These are phyloP conservation scores for Tridacna crocea DNA, from an alignment of 2,888 invertebrate genomes.

Conservation along the genomic window DNA sequence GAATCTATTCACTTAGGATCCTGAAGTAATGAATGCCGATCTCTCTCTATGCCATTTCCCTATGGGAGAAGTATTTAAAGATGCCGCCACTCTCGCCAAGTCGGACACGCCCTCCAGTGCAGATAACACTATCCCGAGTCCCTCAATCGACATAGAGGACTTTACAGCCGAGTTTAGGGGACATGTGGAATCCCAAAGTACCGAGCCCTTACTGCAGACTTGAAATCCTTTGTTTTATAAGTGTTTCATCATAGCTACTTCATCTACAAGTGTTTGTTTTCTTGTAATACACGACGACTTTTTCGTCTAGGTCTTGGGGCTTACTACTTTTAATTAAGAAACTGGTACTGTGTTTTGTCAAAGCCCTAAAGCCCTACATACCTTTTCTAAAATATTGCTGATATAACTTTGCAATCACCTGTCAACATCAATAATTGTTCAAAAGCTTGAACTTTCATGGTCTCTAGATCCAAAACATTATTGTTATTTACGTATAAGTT, in stretches of 20 bases:
- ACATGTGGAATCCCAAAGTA: constrained; percentile 53
- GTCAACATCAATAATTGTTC: no score
- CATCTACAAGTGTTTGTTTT: background rate
- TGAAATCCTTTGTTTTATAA: background rate
- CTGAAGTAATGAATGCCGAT: constrained; percentile 62
- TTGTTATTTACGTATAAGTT: no score
- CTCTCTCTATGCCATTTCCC: constrained; percentile 49
- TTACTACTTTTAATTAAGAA: no score
- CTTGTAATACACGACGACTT: background rate
- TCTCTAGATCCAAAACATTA: no score
- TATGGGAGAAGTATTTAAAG: constrained; percentile 49
- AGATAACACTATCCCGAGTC: constrained; percentile 23
- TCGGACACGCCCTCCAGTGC: constrained; percentile 13
- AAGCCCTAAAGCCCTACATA: no score
- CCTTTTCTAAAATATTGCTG: no score
- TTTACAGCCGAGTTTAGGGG: constrained; percentile 46
- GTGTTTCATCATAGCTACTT: background rate
- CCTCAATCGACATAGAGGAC: constrained; percentile 12
- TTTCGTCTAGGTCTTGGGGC: background rate
- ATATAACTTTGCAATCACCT: no score
- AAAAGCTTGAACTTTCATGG: no score
- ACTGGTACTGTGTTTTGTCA: no score
- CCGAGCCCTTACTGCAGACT: constrained; percentile 47
- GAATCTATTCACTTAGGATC: constrained; percentile 39
- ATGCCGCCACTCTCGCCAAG: constrained; percentile 57